Evolutionary conservation across 2,888 invertebrate species (phyloP).

Genomic region (Adelphocoris suturalis): DNA sequence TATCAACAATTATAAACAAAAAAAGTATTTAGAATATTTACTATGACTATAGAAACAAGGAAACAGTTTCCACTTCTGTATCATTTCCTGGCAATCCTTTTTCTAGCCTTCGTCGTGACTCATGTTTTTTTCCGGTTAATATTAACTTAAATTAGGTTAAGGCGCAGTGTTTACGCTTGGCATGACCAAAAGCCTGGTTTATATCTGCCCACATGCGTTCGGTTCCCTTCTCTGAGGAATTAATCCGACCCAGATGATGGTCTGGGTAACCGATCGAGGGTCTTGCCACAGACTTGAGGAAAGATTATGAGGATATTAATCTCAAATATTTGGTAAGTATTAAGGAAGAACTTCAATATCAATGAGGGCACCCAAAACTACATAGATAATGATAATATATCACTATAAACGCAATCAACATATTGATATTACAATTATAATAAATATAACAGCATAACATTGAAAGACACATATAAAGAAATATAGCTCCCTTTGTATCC

Average conservation of each 20-base stretch:
- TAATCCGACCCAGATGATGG: constrained; percentile 46
- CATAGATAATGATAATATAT: too few species aligned
- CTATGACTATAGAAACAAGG: too few species aligned
- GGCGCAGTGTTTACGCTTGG: constrained; percentile 47
- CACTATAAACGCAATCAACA: too few species aligned
- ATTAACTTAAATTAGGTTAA: constrained; percentile 58
- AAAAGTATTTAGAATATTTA: too few species aligned
- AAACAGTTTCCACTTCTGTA: too few species aligned
- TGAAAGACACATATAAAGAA: too few species aligned
- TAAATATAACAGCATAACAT: too few species aligned
- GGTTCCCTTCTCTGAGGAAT: constrained; percentile 27
- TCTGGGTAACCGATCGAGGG: not conserved
- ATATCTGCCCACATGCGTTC: constrained; percentile 46
- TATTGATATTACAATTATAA: too few species aligned
- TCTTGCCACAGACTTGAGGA: not conserved
- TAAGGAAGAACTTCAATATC: not conserved
- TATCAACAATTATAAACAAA: too few species aligned
- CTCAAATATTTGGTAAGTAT: not conserved
- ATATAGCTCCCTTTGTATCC: too few species aligned
- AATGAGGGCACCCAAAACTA: too few species aligned
- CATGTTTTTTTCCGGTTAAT: constrained; percentile 35
- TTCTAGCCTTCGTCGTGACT: not conserved
- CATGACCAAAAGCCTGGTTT: constrained; percentile 39
- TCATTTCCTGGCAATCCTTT: not conserved
- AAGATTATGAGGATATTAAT: not conserved